phyloP scores from a whole-genome alignment of 1,140 invertebrate species.

The Pissodes strobi region DNA sequence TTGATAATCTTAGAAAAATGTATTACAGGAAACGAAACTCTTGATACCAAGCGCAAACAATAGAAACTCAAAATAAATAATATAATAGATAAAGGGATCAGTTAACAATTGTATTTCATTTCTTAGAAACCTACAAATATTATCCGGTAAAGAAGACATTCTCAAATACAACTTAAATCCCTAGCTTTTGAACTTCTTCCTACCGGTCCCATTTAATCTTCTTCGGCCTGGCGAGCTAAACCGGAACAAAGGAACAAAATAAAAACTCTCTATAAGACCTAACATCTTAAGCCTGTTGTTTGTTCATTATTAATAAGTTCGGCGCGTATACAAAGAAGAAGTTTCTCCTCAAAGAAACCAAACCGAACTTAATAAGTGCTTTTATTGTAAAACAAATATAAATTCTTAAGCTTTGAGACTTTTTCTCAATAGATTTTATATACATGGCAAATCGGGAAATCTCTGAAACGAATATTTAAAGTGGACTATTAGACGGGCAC shows the following conservation, averaged over 20 bases:
- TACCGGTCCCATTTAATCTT: constrained; percentile 23
- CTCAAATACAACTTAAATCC: constrained; percentile 16
- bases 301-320: constrained; percentile 25
- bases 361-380: constrained; percentile 19
- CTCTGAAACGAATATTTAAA: neutral
- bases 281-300: constrained; percentile 25
- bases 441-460: neutral
- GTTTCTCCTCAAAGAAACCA: constrained; percentile 14
- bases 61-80: too few relatives aligned
- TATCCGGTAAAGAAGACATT: too few relatives aligned
- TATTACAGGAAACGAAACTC: too few relatives aligned
- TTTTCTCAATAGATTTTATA: constrained; percentile 5
- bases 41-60: too few relatives aligned
- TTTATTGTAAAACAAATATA: constrained; percentile 25
- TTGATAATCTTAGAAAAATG: too few relatives aligned
- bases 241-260: constrained; percentile 22
- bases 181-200: constrained; percentile 19
- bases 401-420: constrained; percentile 14
- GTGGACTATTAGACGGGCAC: neutral
- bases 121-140: too few relatives aligned
- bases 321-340: constrained; percentile 13
- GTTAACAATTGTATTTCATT: too few relatives aligned
- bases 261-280: constrained; percentile 15
- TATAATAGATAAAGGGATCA: too few relatives aligned
- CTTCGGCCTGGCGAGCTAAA: constrained; percentile 16